A percentile compares a stretch with the other conserved stretches of the same genome.
Evolutionary conservation across 2,888 invertebrate species (phyloP).

Genomic region (Lottia gigantea): DNA sequence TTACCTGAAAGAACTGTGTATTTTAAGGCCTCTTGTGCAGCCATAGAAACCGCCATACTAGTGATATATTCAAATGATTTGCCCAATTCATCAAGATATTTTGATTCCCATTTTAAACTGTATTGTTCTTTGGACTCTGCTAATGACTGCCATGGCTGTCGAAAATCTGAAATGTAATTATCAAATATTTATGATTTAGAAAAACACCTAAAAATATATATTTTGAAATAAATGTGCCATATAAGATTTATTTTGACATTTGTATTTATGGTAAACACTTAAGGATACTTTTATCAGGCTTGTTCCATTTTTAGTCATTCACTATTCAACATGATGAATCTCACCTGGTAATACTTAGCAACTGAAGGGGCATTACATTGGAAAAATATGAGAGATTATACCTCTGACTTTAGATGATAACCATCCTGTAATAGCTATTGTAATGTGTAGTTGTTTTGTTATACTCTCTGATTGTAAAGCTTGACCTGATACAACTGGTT

Average conservation of each 20-base stretch:
- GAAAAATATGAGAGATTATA: constrained; percentile 17
- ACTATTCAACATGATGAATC: no score
- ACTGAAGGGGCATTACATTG: no score
- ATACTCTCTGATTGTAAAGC: constrained; percentile 34
- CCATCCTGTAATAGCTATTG: constrained; percentile 77
- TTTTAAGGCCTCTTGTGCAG: constrained; percentile 75
- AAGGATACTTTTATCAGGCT: no score
- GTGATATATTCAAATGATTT: constrained; percentile 75
- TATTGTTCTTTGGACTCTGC: constrained; percentile 75
- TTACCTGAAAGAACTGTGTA: constrained; percentile 75
- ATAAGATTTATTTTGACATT: no score
- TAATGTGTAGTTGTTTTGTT: constrained; percentile 72
- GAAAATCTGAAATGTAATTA: constrained; percentile 56
- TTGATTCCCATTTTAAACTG: constrained; percentile 75
- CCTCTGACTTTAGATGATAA: constrained; percentile 71
- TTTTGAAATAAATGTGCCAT: no score
- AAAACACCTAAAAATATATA: no score
- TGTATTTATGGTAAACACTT: no score
- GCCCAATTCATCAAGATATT: constrained; percentile 74
- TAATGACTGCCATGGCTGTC: constrained; percentile 73
- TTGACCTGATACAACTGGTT: constrained; percentile 69
- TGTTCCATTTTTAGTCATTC: no score
- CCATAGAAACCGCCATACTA: constrained; percentile 54
- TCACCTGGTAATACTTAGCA: no score
- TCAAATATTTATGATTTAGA: not conserved